Percentiles rank a stretch among this genome's conserved stretches.
These are phyloP conservation scores for Osedax fenrisi DNA, from an alignment of 2,888 invertebrate species.

Conservation along the genomic window DNA sequence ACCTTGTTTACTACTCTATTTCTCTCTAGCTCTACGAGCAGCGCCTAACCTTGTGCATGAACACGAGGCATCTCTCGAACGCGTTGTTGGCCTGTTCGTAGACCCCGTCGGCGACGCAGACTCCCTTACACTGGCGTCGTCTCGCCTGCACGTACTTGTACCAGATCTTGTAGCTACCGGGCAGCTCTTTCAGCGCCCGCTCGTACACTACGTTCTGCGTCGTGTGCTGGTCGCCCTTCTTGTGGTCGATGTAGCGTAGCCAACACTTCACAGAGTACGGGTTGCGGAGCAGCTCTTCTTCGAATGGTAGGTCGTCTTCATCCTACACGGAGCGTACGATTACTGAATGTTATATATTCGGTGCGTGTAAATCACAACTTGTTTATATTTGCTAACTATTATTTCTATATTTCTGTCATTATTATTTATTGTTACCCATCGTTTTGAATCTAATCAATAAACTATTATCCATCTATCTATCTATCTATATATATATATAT, in stretches of 20 bases:
- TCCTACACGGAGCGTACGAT: too few species aligned
- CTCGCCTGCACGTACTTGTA: slow-evolving; percentile 80
- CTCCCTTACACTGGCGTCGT: slow-evolving; percentile 66
- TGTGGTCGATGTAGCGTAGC: slow-evolving; percentile 91
- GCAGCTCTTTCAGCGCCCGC: slow-evolving; percentile 83
- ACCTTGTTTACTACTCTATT: too few species aligned
- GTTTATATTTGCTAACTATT: too few species aligned
- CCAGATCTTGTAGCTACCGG: slow-evolving; percentile 92
- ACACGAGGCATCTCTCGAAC: slow-evolving; percentile 86
- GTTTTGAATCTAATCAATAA: too few species aligned
- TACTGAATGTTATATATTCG: too few species aligned
- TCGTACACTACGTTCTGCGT: slow-evolving; percentile 85
- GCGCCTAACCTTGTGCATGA: slow-evolving; percentile 93
- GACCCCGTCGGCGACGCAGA: slow-evolving; percentile 69
- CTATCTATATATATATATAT: too few species aligned
- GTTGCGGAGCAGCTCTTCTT: slow-evolving; percentile 93
- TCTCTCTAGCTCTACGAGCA: too few species aligned
- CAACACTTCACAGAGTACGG: slow-evolving; percentile 95
- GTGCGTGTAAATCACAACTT: too few species aligned
- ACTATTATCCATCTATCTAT: too few species aligned
- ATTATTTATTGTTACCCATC: too few species aligned
- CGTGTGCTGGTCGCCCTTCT: slow-evolving; percentile 65
- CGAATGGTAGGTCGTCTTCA: slow-evolving; percentile 90
- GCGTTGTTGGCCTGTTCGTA: slow-evolving; percentile 90
- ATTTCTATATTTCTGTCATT: background rate